These are phyloP conservation scores for Verasper variegatus DNA, from an alignment of 2,113 vertebrate genomes.

Conservation along the genomic window DNA sequence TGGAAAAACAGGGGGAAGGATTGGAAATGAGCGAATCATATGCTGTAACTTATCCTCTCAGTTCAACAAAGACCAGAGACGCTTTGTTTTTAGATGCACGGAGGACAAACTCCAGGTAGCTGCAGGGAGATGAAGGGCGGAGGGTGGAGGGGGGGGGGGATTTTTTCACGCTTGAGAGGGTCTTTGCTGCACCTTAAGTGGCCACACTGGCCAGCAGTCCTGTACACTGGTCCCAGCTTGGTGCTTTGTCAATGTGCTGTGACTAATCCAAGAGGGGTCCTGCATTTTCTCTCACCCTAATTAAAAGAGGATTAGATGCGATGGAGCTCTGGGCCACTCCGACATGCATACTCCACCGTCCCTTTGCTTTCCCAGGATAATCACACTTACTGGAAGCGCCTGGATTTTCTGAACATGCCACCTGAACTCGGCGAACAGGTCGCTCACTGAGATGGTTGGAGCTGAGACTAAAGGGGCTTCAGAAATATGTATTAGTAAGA, in stretches of 20 bases:
- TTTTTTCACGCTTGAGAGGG: slow-evolving; percentile 72
- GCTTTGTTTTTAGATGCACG: slow-evolving; percentile 57
- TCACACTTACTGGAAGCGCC: slow-evolving; percentile 61
- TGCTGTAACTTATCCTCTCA: slow-evolving; percentile 75
- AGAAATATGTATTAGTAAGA: no score
- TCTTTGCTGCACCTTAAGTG: slow-evolving; percentile 74
- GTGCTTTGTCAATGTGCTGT: slow-evolving; percentile 86
- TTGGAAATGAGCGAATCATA: slow-evolving; percentile 68
- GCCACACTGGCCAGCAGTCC: slow-evolving; percentile 73
- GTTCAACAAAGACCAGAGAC: slow-evolving; percentile 60
- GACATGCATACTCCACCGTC: slow-evolving; percentile 73
- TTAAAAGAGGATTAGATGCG: slow-evolving; percentile 90
- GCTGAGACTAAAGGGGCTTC: no score
- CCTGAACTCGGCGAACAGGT: slow-evolving; percentile 39
- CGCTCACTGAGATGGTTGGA: neutral
- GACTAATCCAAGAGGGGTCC: slow-evolving; percentile 82
- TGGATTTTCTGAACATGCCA: slow-evolving; percentile 47
- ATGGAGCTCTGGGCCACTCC: slow-evolving; percentile 85
- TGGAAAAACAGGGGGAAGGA: slow-evolving; percentile 56
- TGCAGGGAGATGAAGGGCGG: slow-evolving; percentile 39
- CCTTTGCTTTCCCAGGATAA: slow-evolving; percentile 72
- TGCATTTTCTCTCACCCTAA: slow-evolving; percentile 86
- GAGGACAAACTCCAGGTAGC: slow-evolving; percentile 67
- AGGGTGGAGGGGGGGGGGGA: neutral
- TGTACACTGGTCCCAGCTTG: slow-evolving; percentile 79